Conservation (phyloP, 1,140 invertebrate genomes). For the Cherax destructor region DNA sequence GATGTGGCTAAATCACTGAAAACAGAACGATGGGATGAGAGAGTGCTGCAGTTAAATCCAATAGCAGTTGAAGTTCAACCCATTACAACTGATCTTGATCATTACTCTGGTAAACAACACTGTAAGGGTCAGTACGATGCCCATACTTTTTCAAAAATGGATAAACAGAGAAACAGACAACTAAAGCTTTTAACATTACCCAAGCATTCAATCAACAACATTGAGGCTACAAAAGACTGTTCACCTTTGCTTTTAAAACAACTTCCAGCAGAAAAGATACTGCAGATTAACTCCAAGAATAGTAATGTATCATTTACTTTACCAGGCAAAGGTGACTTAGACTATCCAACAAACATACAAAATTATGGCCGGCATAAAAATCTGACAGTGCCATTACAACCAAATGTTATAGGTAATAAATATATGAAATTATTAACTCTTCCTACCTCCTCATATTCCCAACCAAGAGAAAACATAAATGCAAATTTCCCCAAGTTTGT, state of each 20-base stretch:
- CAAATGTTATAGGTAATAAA: not conserved
- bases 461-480: not conserved
- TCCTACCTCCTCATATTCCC: not conserved
- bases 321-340: not conserved
- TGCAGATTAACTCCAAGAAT: not conserved
- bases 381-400: not conserved
- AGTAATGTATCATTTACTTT: not conserved
- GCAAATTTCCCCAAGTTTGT: not conserved
- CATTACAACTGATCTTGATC: not conserved
- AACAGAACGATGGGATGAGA: slow-evolving; percentile 4
- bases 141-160: not conserved
- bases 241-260: slow-evolving; percentile 13
- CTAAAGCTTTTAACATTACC: slow-evolving; percentile 26
- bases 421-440: slow-evolving; percentile 34
- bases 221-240: not conserved
- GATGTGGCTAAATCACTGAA: not conserved
- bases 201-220: not conserved
- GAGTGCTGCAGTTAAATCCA: slow-evolving; percentile 7
- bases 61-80: not conserved
- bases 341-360: not conserved
- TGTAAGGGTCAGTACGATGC: not conserved
- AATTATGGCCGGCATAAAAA: not conserved
- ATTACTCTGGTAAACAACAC: not conserved
- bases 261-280: not conserved
- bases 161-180: not conserved